These are phyloP conservation scores for human DNA, from an alignment of 2,113 vertebrate genomes.

Conservation along the genomic window GRCh38 chr1:234220001-234220500, in stretches of 20 bases:
- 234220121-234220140: neutral
- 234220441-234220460: fast-evolving
- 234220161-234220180: neutral
- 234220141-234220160: neutral
- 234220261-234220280: neutral
- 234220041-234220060: neutral
- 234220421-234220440: fast-evolving
- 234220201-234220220: neutral
- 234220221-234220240: neutral
- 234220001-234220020: neutral
- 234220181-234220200: neutral
- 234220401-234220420: fast-evolving
- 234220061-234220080: neutral
- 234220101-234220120: neutral
- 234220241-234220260: neutral
- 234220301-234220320: no score
- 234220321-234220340: fast-evolving
- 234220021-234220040: neutral
- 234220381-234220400: no score
- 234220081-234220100: neutral
- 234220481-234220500: no score
- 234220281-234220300: neutral
- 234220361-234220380: neutral
- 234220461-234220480: neutral
- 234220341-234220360: no score